phyloP scores from a whole-genome alignment of 2,888 invertebrate species.

The Orthosia incerta region DNA sequence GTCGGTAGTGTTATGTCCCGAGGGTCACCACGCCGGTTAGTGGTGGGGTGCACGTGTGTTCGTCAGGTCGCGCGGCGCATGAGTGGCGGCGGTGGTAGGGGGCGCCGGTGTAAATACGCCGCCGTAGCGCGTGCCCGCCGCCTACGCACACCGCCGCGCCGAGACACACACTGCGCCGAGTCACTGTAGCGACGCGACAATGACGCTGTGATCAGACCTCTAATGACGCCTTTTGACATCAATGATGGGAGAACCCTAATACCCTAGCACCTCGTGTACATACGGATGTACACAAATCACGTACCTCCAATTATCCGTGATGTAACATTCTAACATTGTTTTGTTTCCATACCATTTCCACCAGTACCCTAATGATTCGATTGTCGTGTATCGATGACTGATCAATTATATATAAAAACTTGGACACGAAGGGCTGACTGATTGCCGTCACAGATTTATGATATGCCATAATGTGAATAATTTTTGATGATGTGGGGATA shows the following conservation, averaged over 20 bases:
- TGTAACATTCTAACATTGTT: constrained; percentile 60
- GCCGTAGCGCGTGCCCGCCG: constrained; percentile 85
- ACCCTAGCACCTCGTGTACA: constrained; percentile 67
- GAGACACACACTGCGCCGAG: constrained; percentile 71
- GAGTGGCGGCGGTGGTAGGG: constrained; percentile 90
- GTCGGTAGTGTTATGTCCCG: constrained; percentile 75
- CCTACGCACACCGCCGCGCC: constrained; percentile 78
- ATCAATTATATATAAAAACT: constrained; percentile 44
- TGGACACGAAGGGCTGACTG: constrained; percentile 43
- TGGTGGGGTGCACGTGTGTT: constrained; percentile 88
- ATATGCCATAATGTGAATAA: constrained; percentile 50
- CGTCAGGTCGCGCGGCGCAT: constrained; percentile 88
- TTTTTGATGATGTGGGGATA: constrained; percentile 49
- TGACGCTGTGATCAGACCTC: constrained; percentile 73
- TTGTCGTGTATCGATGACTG: constrained; percentile 38
- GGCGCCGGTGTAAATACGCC: constrained; percentile 89
- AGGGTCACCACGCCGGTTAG: constrained; percentile 79
- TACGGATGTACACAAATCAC: constrained; percentile 70
- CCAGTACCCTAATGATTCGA: constrained; percentile 40
- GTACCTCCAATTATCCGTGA: constrained; percentile 61
- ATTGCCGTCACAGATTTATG: constrained; percentile 60
- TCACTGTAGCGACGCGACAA: constrained; percentile 65
- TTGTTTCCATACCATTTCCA: constrained; percentile 31
- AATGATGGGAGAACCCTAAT: constrained; percentile 72
- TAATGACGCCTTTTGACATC: constrained; percentile 74